A percentile compares a stretch with the other conserved stretches of the same genome.
Evolutionary conservation across 2,888 invertebrate genomes (phyloP).

Genomic region (Cephonodes hylas): DNA sequence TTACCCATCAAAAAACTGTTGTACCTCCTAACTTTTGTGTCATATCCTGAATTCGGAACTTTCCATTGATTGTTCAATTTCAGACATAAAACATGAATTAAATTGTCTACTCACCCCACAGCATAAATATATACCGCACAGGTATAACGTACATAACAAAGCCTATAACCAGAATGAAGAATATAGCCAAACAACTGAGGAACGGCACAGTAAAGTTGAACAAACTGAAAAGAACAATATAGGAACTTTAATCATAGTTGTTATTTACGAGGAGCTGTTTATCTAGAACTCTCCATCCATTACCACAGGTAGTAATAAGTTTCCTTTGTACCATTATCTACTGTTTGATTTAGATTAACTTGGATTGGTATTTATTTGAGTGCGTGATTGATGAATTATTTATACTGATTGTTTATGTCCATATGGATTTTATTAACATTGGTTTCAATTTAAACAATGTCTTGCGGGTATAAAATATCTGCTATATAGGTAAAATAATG

Average conservation of each 20-base stretch:
- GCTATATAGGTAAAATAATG: too few relatives aligned
- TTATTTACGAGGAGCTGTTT: neutral
- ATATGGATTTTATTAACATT: neutral
- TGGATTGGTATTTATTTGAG: neutral
- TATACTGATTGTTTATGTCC: neutral
- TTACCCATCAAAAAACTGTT: too few relatives aligned
- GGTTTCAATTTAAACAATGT: too few relatives aligned
- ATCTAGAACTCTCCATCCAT: neutral
- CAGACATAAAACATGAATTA: neutral
- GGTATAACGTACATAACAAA: constrained; percentile 93
- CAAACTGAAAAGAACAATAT: constrained; percentile 83
- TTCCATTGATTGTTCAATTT: neutral
- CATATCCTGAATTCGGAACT: too few relatives aligned
- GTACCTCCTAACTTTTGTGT: too few relatives aligned
- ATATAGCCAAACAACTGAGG: constrained; percentile 92
- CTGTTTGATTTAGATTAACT: neutral
- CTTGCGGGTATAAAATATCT: too few relatives aligned
- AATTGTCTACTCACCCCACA: constrained; percentile 85
- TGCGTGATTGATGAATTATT: neutral
- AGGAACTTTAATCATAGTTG: constrained; percentile 4
- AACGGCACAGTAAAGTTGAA: constrained; percentile 98
- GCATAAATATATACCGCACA: constrained; percentile 91
- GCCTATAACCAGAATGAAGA: constrained; percentile 85
- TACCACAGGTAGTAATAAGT: neutral
- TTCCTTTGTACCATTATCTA: constrained; percentile 1